phyloP scores from a whole-genome alignment of 1,140 invertebrate genomes.

The Drosophila varians region DNA sequence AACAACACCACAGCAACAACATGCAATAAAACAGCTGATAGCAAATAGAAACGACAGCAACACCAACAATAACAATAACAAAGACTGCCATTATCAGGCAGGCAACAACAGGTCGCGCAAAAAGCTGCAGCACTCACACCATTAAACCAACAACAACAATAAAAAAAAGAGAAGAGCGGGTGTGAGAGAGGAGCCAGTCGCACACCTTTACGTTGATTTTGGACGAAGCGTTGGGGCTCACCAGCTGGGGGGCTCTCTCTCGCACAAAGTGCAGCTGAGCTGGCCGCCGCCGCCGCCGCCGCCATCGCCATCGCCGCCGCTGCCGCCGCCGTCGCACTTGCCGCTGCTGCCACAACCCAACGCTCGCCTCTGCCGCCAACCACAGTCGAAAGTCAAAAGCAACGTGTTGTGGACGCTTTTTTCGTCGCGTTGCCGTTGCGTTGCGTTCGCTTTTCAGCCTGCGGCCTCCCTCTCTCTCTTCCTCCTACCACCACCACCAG shows the following conservation, averaged over 20 bases:
- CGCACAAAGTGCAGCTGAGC: slow-evolving; percentile 79
- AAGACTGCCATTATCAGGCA: slow-evolving; percentile 74
- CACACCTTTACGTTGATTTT: slow-evolving; percentile 81
- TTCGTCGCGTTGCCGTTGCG: slow-evolving; percentile 76
- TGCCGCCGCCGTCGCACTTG: slow-evolving; percentile 59
- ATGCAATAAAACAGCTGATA: slow-evolving; percentile 81
- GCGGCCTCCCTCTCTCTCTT: slow-evolving; percentile 35
- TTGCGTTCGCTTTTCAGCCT: slow-evolving; percentile 72
- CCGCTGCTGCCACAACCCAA: slow-evolving; percentile 60
- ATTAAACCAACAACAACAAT: slow-evolving; percentile 9
- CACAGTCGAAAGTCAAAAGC: slow-evolving; percentile 81
- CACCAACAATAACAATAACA: slow-evolving; percentile 39
- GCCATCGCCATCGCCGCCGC: slow-evolving; percentile 36
- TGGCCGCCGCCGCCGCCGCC: slow-evolving; percentile 29
- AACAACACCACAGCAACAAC: slow-evolving; percentile 40
- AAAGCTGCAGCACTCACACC: slow-evolving; percentile 66
- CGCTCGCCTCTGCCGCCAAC: slow-evolving; percentile 58
- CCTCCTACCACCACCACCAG: slow-evolving; percentile 40
- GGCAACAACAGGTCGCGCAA: slow-evolving; percentile 76
- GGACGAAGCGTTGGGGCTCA: slow-evolving; percentile 56
- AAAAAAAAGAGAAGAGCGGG: slow-evolving; percentile 24
- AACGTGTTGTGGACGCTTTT: slow-evolving; percentile 82
- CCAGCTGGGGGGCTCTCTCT: slow-evolving; percentile 50
- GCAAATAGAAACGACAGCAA: slow-evolving; percentile 58
- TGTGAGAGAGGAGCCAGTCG: slow-evolving; percentile 44